Evolutionary conservation across 1,140 invertebrate species (phyloP).

Genomic region (Panagrolaimus sp.): DNA sequence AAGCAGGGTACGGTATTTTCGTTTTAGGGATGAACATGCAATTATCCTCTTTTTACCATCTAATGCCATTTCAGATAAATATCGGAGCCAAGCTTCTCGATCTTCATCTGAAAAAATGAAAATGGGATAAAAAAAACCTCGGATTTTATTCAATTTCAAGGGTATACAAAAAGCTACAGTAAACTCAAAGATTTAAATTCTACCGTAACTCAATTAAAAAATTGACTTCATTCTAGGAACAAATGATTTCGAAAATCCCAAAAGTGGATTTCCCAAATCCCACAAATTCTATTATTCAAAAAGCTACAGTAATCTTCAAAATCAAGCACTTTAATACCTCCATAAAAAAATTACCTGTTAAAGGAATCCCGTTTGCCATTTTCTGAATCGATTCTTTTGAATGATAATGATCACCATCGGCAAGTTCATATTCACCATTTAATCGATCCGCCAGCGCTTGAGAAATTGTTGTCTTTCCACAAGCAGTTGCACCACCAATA

Average conservation of each 20-base stretch:
- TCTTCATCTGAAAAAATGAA: constrained; percentile 46
- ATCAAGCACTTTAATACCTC: too few species aligned
- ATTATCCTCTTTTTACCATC: constrained; percentile 10
- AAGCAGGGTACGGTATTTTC: constrained; percentile 18
- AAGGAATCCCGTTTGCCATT: constrained; percentile 51
- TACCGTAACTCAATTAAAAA: too few species aligned
- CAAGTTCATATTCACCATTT: constrained; percentile 37
- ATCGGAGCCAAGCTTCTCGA: constrained; percentile 51
- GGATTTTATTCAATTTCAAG: too few species aligned
- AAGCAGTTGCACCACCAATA: constrained; percentile 54
- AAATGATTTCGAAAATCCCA: too few species aligned
- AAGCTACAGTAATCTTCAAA: too few species aligned
- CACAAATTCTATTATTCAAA: too few species aligned
- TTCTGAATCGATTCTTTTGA: constrained; percentile 53
- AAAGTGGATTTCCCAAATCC: too few species aligned
- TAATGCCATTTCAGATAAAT: constrained; percentile 12
- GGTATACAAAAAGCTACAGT: too few species aligned
- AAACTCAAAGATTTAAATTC: too few species aligned
- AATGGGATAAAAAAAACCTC: too few species aligned
- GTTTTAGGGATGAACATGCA: constrained; percentile 21
- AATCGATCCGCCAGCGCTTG: constrained; percentile 31
- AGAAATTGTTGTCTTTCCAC: constrained; percentile 50
- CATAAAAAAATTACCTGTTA: constrained; percentile 31
- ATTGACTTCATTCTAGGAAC: too few species aligned
- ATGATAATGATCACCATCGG: constrained; percentile 60